These are phyloP conservation scores for Netelia virgata DNA, from an alignment of 2,888 invertebrate genomes.

Conservation along the genomic window DNA sequence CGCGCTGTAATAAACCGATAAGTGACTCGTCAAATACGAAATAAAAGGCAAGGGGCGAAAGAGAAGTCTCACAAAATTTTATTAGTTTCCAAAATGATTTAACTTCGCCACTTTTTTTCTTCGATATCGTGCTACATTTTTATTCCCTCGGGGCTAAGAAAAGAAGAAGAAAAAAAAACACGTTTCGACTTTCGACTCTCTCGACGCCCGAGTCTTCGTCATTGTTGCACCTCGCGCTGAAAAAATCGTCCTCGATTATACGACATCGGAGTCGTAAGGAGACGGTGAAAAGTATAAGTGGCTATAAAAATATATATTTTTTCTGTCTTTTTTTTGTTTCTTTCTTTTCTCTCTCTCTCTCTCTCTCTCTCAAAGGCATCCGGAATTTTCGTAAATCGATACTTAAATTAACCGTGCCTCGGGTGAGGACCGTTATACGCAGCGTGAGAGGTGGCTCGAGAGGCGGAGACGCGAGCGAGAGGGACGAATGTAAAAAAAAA, in stretches of 20 bases:
- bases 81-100: constrained; percentile 43
- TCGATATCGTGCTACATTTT: constrained; percentile 11
- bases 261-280: constrained; percentile 46
- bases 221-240: constrained; percentile 48
- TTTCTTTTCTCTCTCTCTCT: not conserved
- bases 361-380: constrained; percentile 8
- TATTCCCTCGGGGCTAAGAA: constrained; percentile 1
- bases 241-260: constrained; percentile 48
- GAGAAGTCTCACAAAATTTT: constrained; percentile 42
- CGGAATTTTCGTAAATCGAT: constrained; percentile 54
- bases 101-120: not conserved
- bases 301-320: not conserved
- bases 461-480: constrained; percentile 43
- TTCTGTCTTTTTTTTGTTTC: constrained; percentile 9
- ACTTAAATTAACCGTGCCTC: constrained; percentile 53
- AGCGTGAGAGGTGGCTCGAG: constrained; percentile 32
- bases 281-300: not conserved
- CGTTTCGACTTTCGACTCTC: constrained; percentile 16
- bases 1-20: constrained; percentile 37
- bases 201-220: constrained; percentile 1
- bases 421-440: constrained; percentile 45
- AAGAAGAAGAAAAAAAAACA: not conserved
- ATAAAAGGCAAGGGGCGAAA: constrained; percentile 1
- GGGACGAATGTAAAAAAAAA: constrained; percentile 41
- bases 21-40: constrained; percentile 23